These are phyloP conservation scores for Capromys pilorides DNA, from an alignment of 2,797 vertebrate genomes.

Conservation along the genomic window DNA sequence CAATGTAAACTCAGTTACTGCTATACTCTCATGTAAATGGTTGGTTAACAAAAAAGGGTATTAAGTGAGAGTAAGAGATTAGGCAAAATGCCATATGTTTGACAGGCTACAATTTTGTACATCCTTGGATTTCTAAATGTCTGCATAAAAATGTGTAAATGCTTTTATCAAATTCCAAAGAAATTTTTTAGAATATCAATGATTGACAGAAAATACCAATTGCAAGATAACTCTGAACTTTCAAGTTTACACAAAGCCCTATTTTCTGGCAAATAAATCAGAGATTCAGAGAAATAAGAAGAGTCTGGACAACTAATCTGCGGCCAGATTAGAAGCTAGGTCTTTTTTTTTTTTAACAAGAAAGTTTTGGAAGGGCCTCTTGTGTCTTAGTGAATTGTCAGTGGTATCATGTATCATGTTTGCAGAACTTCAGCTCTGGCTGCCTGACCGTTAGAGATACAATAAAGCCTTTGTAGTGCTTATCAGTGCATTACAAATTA, in stretches of 20 bases:
- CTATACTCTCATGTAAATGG: too few relatives aligned
- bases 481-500: neutral
- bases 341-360: neutral
- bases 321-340: neutral
- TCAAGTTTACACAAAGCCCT: neutral
- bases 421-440: neutral
- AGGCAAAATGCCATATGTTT: too few relatives aligned
- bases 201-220: too few relatives aligned
- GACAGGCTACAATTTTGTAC: too few relatives aligned
- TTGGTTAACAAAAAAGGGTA: too few relatives aligned
- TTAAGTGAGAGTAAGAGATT: too few relatives aligned
- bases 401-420: rapidly evolving
- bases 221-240: neutral
- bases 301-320: rapidly evolving
- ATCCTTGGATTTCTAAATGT: too few relatives aligned
- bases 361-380: neutral
- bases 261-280: neutral
- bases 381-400: neutral
- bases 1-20: too few relatives aligned
- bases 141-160: too few relatives aligned
- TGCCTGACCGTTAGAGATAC: neutral
- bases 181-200: too few relatives aligned
- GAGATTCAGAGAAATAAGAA: neutral
- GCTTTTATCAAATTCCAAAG: too few relatives aligned
- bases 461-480: neutral